Percentiles rank a stretch among this genome's conserved stretches.
phyloP scores from a whole-genome alignment of 2,888 invertebrate genomes.

The Yponomeuta sedellus region DNA sequence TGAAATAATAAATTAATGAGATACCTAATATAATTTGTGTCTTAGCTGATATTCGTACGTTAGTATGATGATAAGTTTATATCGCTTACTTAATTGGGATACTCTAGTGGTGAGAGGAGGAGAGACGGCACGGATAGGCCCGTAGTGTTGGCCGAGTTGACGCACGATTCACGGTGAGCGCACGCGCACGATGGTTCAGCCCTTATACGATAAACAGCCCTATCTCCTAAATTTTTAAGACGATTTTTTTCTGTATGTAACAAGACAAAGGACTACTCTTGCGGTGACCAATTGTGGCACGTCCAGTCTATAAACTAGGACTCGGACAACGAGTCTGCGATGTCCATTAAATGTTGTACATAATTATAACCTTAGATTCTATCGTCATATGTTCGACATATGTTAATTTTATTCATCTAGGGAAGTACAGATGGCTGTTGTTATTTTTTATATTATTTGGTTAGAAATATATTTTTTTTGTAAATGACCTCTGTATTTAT shows the following conservation, averaged over 20 bases:
- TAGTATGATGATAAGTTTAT: constrained; percentile 69
- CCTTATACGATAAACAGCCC: constrained; percentile 23
- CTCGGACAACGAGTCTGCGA: constrained; percentile 37
- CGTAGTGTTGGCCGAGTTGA: not conserved
- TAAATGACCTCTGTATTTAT: constrained; percentile 76
- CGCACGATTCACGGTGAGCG: constrained; percentile 2
- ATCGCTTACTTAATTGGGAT: constrained; percentile 49
- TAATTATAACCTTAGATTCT: constrained; percentile 69
- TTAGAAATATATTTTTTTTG: constrained; percentile 76
- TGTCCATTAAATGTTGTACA: constrained; percentile 66
- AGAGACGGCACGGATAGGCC: constrained; percentile 37
- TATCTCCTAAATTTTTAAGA: constrained; percentile 37
- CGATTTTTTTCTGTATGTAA: constrained; percentile 42
- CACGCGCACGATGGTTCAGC: constrained; percentile 9
- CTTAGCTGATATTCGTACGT: constrained; percentile 71
- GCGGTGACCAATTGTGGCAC: constrained; percentile 64
- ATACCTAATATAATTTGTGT: constrained; percentile 75
- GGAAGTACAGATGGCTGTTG: constrained; percentile 77
- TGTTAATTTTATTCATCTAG: constrained; percentile 75
- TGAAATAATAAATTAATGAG: constrained; percentile 61
- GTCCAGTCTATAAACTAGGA: constrained; percentile 56
- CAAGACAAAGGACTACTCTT: constrained; percentile 42
- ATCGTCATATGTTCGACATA: constrained; percentile 76
- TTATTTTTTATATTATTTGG: constrained; percentile 76
- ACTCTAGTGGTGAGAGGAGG: constrained; percentile 22